phyloP scores from a whole-genome alignment of 2,888 invertebrate genomes.

The Xestia rhomboidea region DNA sequence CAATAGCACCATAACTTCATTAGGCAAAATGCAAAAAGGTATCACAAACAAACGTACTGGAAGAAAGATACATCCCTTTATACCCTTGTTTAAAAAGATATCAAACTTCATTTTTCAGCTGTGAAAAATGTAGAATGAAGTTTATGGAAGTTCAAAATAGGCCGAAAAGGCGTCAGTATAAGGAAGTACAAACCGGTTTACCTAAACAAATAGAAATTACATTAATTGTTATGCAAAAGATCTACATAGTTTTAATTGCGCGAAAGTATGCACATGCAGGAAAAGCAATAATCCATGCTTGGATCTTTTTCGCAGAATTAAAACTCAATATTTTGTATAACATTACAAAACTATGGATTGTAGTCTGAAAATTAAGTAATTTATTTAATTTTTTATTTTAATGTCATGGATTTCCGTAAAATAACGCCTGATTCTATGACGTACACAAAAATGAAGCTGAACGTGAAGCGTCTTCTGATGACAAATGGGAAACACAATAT shows the following conservation, averaged over 20 bases:
- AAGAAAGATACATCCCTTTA: neutral
- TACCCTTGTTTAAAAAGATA: neutral
- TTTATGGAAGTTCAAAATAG: neutral
- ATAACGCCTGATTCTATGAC: no score
- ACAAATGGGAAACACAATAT: neutral
- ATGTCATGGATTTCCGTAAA: no score
- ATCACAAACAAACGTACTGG: neutral
- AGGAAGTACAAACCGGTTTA: neutral
- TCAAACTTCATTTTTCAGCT: neutral
- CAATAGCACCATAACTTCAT: neutral
- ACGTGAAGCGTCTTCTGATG: neutral
- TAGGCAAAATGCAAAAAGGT: neutral
- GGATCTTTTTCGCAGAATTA: no score
- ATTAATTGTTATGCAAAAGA: no score
- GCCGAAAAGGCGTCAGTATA: neutral
- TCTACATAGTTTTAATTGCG: no score
- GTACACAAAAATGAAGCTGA: neutral
- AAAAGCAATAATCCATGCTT: no score
- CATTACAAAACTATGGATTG: no score
- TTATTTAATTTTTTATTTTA: no score
- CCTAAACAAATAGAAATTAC: no score
- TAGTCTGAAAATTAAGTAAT: no score
- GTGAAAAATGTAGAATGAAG: neutral
- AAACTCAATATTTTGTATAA: no score
- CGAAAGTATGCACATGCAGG: no score